These are phyloP conservation scores for Hypotaenidia okinawae DNA, from an alignment of 2,797 vertebrate species.

Conservation along the genomic window DNA sequence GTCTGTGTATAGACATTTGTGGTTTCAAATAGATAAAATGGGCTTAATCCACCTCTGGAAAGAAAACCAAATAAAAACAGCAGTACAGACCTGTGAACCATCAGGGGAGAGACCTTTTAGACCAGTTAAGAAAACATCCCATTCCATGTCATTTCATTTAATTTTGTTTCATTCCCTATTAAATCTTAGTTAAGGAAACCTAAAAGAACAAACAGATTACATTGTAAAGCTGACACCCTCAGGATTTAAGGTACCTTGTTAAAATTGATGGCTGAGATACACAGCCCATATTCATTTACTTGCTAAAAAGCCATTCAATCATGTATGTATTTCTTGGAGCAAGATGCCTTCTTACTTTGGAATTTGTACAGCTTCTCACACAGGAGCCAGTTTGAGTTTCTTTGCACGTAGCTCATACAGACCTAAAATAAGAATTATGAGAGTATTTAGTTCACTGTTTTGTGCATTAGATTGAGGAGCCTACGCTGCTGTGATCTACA, in stretches of 20 bases:
- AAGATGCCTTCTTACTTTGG: not conserved
- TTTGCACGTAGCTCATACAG: not conserved
- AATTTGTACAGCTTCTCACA: not conserved
- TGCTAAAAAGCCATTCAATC: not conserved
- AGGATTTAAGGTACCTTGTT: not conserved
- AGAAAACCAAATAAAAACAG: not conserved
- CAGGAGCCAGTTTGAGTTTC: not conserved
- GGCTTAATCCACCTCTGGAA: not conserved
- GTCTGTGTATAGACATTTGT: not conserved
- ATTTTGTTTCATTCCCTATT: not conserved
- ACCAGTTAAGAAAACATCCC: not conserved
- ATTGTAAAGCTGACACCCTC: not conserved
- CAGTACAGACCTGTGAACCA: not conserved
- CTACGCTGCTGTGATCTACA: not conserved
- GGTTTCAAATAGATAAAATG: not conserved
- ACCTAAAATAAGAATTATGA: not conserved
- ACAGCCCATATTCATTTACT: not conserved
- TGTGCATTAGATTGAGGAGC: not conserved
- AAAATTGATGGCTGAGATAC: not conserved
- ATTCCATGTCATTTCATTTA: not conserved
- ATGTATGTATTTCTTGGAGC: not conserved
- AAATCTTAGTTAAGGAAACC: not conserved
- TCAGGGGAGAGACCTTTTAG: not conserved
- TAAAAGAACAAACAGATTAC: not conserved
- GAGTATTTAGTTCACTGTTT: not conserved